Percentiles rank a stretch among this genome's conserved stretches.
phyloP scores from a whole-genome alignment of 1,140 invertebrate genomes.

The Rhyzopertha dominica region DNA sequence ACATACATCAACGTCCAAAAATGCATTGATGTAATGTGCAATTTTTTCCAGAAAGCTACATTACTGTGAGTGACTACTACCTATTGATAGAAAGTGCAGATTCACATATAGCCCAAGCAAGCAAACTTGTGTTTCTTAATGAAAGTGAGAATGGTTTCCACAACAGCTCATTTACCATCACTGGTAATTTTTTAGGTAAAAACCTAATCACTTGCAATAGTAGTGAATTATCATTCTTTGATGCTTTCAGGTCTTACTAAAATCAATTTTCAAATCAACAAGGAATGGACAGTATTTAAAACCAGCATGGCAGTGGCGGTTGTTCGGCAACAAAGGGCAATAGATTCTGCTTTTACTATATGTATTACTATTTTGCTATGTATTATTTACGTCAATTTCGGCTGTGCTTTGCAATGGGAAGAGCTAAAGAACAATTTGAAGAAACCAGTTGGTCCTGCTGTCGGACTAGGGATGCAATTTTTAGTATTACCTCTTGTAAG shows the following conservation, averaged over 20 bases:
- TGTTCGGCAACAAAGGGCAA: conserved; percentile 54
- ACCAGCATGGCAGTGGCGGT: conserved; percentile 50
- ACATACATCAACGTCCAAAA: too few species aligned
- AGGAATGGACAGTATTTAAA: background rate
- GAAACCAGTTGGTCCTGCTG: conserved; percentile 74
- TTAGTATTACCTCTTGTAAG: conserved; percentile 84
- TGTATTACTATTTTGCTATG: conserved; percentile 73
- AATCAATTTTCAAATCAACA: conserved; percentile 14
- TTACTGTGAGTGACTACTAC: too few species aligned
- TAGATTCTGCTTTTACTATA: conserved; percentile 73
- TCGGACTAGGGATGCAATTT: conserved; percentile 81
- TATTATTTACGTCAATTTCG: conserved; percentile 85
- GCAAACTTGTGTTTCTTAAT: too few species aligned
- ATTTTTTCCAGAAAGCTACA: too few species aligned
- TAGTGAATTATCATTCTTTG: too few species aligned
- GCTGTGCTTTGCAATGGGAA: conserved; percentile 79
- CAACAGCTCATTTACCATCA: conserved; percentile 52
- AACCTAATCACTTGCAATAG: conserved; percentile 27
- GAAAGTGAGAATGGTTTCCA: too few species aligned
- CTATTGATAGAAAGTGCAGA: too few species aligned
- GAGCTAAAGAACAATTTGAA: conserved; percentile 65
- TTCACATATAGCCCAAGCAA: too few species aligned
- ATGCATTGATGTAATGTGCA: too few species aligned
- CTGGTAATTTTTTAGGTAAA: conserved; percentile 61
- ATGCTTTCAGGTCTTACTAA: conserved; percentile 28